These are phyloP conservation scores for Vulpes lagopus DNA, from an alignment of 2,113 vertebrate genomes.

Conservation along the genomic window DNA sequence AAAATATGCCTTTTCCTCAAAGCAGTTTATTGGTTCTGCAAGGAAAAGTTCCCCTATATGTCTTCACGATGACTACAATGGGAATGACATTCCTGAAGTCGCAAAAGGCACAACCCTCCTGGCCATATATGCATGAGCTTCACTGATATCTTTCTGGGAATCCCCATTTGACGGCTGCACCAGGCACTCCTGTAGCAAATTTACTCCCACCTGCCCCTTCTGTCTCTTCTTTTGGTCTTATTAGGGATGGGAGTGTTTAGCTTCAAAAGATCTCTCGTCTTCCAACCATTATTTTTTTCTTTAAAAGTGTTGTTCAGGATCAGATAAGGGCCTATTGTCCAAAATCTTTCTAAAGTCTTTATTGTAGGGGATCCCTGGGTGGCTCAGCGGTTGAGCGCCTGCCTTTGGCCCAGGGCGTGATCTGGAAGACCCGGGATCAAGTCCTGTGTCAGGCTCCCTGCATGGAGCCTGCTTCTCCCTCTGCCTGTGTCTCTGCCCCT, in stretches of 20 bases:
- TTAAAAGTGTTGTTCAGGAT: not conserved
- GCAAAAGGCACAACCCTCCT: accelerated
- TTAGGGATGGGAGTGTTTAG: not conserved
- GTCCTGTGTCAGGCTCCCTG: too few species aligned
- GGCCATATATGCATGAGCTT: accelerated
- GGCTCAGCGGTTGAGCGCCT: too few species aligned
- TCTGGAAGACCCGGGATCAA: too few species aligned
- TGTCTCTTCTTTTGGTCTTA: not conserved
- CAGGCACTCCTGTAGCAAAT: accelerated
- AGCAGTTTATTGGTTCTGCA: not conserved
- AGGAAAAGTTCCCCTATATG: not conserved
- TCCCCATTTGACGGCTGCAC: accelerated
- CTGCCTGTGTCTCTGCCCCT: too few species aligned
- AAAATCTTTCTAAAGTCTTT: not conserved
- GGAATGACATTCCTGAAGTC: accelerated
- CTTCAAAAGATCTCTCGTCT: not conserved
- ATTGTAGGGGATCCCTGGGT: not conserved
- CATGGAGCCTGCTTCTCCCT: too few species aligned
- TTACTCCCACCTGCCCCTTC: not conserved
- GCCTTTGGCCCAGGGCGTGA: too few species aligned
- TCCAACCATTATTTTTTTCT: not conserved
- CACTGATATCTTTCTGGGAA: not conserved
- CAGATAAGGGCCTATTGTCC: not conserved
- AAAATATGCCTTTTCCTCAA: not conserved
- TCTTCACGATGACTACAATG: too few species aligned